Evolutionary conservation across 2,888 invertebrate genomes (phyloP).

Genomic region (Drosophila dives): DNA sequence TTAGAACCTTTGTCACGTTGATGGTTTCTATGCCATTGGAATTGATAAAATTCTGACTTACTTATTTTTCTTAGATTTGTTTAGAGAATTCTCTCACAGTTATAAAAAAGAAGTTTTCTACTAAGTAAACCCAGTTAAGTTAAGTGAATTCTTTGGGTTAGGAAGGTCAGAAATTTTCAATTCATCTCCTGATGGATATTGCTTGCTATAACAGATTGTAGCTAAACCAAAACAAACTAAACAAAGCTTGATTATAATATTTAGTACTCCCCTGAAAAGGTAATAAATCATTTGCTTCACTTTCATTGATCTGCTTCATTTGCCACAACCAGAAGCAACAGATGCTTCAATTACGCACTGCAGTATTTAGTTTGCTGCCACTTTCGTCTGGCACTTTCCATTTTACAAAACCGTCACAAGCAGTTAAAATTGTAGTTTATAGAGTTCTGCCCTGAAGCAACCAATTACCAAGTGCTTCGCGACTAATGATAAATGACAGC

Average conservation of each 20-base stretch:
- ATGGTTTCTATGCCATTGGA: background rate
- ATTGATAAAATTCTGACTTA: background rate
- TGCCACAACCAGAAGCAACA: slow-evolving; percentile 29
- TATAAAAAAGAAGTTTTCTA: background rate
- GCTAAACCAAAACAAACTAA: background rate
- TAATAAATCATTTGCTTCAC: slow-evolving; percentile 31
- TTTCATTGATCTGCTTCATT: slow-evolving; percentile 38
- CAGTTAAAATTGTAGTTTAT: slow-evolving; percentile 14
- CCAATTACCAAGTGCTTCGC: slow-evolving; percentile 52
- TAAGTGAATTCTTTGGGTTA: no score
- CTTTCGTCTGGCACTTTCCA: slow-evolving; percentile 54
- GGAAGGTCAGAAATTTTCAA: background rate
- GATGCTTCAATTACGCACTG: slow-evolving; percentile 18
- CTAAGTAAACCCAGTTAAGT: background rate
- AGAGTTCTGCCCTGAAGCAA: slow-evolving; percentile 32
- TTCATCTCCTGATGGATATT: background rate
- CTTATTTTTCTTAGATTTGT: background rate
- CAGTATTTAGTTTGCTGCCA: slow-evolving; percentile 13
- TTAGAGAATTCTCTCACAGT: background rate
- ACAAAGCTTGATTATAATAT: background rate
- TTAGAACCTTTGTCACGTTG: background rate
- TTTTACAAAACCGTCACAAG: slow-evolving; percentile 31
- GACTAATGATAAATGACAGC: slow-evolving; percentile 76
- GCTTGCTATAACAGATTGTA: no score
- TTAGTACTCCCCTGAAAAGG: background rate